phyloP scores from a whole-genome alignment of 2,888 invertebrate species.

The Yponomeuta evonymella region DNA sequence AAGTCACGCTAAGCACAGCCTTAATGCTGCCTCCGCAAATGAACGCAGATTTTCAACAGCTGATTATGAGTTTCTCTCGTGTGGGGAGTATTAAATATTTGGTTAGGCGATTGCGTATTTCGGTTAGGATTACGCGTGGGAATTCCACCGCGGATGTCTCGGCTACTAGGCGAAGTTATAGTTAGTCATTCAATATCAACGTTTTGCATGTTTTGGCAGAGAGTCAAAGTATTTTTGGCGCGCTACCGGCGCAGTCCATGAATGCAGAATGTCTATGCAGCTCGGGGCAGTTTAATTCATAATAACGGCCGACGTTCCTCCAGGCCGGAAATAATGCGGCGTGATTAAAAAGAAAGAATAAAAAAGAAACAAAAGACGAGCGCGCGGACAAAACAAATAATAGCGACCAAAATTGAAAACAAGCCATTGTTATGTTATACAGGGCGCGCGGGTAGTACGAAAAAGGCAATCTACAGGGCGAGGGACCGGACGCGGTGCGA shows the following conservation, averaged over 20 bases:
- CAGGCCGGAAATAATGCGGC: not conserved
- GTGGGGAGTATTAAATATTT: slow-evolving; percentile 3
- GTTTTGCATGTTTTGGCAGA: slow-evolving; percentile 63
- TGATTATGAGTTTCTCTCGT: slow-evolving; percentile 44
- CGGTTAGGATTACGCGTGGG: not conserved
- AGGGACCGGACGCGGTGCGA: slow-evolving; percentile 68
- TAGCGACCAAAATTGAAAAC: slow-evolving; percentile 69
- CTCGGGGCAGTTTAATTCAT: not conserved
- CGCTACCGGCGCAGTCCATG: slow-evolving; percentile 51
- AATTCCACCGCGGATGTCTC: not conserved
- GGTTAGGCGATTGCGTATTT: slow-evolving; percentile 8
- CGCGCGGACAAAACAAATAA: slow-evolving; percentile 11
- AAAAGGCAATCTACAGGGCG: slow-evolving; percentile 72
- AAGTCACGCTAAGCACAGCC: slow-evolving; percentile 44
- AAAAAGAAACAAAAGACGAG: slow-evolving; percentile 37
- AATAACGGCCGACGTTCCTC: not conserved
- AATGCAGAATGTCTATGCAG: slow-evolving; percentile 38
- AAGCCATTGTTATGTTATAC: slow-evolving; percentile 74
- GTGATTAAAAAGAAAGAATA: not conserved
- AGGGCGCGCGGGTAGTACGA: slow-evolving; percentile 63
- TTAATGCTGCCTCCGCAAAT: slow-evolving; percentile 46
- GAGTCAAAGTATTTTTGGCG: slow-evolving; percentile 72
- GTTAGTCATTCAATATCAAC: slow-evolving; percentile 20
- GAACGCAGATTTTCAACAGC: slow-evolving; percentile 56
- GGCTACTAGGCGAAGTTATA: slow-evolving; percentile 1